phyloP scores from a whole-genome alignment of 2,888 invertebrate species.

The Xestia ashworthii region DNA sequence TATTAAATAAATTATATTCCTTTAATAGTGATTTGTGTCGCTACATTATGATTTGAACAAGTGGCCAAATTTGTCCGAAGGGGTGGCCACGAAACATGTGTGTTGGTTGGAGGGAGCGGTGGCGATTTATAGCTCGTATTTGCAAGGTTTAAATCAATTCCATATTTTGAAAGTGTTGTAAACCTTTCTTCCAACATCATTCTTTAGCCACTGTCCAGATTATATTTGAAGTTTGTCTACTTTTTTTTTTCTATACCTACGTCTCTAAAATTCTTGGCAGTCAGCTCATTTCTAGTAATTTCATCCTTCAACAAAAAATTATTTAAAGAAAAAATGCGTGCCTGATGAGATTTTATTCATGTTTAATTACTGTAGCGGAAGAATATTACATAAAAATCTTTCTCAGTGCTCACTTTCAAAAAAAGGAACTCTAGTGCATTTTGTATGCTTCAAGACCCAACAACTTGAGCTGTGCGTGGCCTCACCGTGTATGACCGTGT shows the following conservation, averaged over 20 bases:
- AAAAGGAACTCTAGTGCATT: not conserved
- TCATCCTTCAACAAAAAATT: not conserved
- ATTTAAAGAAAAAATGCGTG: not conserved
- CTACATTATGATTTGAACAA: conserved; percentile 88
- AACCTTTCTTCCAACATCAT: not conserved
- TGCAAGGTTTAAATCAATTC: not conserved
- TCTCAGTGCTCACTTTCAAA: not conserved
- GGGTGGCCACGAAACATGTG: conserved; percentile 56
- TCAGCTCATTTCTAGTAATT: not conserved
- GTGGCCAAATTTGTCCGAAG: conserved; percentile 83
- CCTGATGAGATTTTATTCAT: not conserved
- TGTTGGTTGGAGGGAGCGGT: not conserved
- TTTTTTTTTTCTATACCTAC: not conserved
- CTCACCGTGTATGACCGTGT: not conserved
- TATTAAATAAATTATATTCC: conserved; percentile 88
- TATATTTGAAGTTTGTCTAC: not conserved
- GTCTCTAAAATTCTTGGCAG: not conserved
- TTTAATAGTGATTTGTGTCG: conserved; percentile 89
- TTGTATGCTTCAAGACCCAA: not conserved
- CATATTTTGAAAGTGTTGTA: not conserved
- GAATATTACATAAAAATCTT: not conserved
- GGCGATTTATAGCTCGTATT: not conserved
- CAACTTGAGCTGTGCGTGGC: not conserved
- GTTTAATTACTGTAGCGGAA: not conserved
- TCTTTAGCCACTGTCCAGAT: not conserved